Evolutionary conservation across 2,797 vertebrate species (phyloP), one percentile per base, ranked within the genome.

Genomic region (Prunella strophiata): DNA sequence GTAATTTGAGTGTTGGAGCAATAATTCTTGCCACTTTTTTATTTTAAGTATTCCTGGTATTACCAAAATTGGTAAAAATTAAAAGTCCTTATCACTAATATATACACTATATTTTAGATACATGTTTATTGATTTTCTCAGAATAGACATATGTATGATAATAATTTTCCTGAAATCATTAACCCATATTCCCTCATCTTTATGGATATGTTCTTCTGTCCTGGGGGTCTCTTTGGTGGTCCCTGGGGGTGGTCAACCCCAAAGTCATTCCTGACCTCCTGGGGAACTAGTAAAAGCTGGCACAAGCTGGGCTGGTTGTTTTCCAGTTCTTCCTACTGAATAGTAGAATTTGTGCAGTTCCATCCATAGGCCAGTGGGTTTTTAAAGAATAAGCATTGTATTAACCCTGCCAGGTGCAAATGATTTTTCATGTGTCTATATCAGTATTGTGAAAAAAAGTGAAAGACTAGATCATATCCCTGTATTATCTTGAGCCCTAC

Each of bases 401-500:
- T 54, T 40, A 70, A 17, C 11, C 9, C 34, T n/a, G 47, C 9
- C 7, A 47, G 16, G 13, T 40, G 20, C 9, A 70, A 54, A 48
- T 21, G 6, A 34, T 77, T 62, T 62, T 77, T 77, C 30, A 20
- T 38, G 16, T 21, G 16, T 54, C 13, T 47, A 48, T 20, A 15
- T 3, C 40, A 40, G 9, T 55, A 77, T 30, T 77, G 30, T 26
- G 7, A 8, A 43, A 78, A 75, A 62, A 77, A 47, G 50, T 51
- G 1, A 7, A 51, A 79, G 85, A 59, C 5, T 47, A 81, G 22
- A 30, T 52, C 13, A 29, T 94, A 36, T 92, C 42, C n/a, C 79
- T 85, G 80, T 58, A 86, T 67, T 70, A 55, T 83, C 58, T 68
- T 80, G 59, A 91, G 81, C 25, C 15, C 40, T 62, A 85, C 38